Conservation (phyloP, 1,140 invertebrate species). For the Micrasema minimum region DNA sequence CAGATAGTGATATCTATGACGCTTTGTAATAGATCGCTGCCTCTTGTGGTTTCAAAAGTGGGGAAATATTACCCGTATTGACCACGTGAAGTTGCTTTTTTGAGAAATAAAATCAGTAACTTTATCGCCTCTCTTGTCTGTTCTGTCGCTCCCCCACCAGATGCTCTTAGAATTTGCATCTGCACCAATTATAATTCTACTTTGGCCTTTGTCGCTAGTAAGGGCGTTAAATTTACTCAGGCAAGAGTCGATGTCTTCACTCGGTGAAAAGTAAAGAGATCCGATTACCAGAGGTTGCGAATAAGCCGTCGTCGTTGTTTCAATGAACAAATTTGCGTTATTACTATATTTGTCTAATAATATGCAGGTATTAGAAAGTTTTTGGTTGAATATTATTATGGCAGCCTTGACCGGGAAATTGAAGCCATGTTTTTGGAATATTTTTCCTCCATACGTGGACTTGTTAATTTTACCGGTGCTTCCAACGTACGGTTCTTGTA, state of each 20-base stretch:
- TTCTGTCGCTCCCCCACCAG: not conserved
- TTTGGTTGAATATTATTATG: not conserved
- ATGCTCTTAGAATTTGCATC: not conserved
- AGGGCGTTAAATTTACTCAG: not conserved
- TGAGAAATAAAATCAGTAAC: not conserved
- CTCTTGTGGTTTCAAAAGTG: not conserved
- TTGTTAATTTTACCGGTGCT: conserved; percentile 2
- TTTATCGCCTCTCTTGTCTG: not conserved
- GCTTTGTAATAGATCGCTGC: not conserved
- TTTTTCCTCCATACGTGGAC: not conserved
- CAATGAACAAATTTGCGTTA: not conserved
- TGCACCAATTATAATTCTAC: not conserved
- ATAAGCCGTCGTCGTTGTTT: not conserved
- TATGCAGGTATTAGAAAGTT: not conserved
- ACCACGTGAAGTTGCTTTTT: not conserved
- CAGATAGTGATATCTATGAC: not conserved
- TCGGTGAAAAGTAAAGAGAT: not conserved
- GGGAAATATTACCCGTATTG: not conserved
- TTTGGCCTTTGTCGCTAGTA: not conserved
- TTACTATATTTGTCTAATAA: not conserved
- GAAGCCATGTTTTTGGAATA: conserved; percentile 1
- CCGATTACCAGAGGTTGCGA: not conserved
- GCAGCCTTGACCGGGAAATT: not conserved
- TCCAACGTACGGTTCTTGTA: conserved; percentile 5
- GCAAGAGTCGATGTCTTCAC: not conserved